Evolutionary conservation across 1,140 invertebrate genomes (phyloP).

Genomic region (Contarinia nasturtii): DNA sequence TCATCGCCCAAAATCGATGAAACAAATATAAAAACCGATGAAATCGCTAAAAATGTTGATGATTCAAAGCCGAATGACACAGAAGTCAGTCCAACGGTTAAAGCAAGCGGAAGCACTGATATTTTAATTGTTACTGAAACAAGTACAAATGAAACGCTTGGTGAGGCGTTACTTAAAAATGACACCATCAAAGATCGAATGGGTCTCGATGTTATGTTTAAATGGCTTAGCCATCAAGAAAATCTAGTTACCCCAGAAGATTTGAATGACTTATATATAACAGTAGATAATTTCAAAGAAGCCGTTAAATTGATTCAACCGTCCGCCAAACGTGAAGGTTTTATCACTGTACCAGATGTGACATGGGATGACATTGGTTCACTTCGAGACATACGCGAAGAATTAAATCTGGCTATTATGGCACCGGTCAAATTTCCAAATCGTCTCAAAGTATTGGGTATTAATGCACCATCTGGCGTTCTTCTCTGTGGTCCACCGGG

Average conservation of each 20-base stretch:
- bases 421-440: slow-evolving; percentile 77
- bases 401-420: slow-evolving; percentile 78
- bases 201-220: slow-evolving; percentile 19
- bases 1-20: slow-evolving; percentile 10
- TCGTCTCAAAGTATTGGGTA: slow-evolving; percentile 54
- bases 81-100: background rate
- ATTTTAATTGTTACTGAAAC: background rate
- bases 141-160: background rate
- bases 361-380: slow-evolving; percentile 97
- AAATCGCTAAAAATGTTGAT: background rate
- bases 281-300: slow-evolving; percentile 51
- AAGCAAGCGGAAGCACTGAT: too few species aligned
- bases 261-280: slow-evolving; percentile 36
- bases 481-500: slow-evolving; percentile 81
- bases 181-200: background rate
- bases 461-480: slow-evolving; percentile 67
- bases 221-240: slow-evolving; percentile 31
- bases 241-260: slow-evolving; percentile 3
- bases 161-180: background rate
- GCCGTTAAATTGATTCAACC: slow-evolving; percentile 73
- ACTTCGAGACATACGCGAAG: slow-evolving; percentile 65
- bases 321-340: slow-evolving; percentile 91
- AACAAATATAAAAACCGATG: background rate
- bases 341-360: slow-evolving; percentile 90
- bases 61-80: background rate